Conservation (phyloP, 2,113 vertebrate genomes). For the Sphaerodactylus townsendi region DNA sequence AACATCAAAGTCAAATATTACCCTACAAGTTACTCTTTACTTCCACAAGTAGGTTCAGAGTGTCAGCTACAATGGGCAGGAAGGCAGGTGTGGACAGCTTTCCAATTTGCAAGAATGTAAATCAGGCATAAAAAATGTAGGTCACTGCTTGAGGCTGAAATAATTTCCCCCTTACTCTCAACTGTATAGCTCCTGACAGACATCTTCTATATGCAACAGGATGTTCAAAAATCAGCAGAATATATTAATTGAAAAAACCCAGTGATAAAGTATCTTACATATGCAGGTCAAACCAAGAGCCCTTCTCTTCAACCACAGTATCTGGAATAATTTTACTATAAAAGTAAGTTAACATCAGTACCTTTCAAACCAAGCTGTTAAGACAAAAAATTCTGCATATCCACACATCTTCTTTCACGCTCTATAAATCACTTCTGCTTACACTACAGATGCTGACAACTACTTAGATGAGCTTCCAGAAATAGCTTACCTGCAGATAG, state of each 20-base stretch:
- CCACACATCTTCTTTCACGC: not conserved
- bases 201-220: not conserved
- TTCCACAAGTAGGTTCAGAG: not conserved
- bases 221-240: not conserved
- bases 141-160: constrained; percentile 18
- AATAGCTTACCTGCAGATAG: not conserved
- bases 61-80: not conserved
- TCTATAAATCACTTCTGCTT: constrained; percentile 22
- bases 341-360: constrained; percentile 8
- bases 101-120: constrained; percentile 6
- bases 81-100: not conserved
- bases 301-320: not conserved
- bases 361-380: not conserved
- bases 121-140: not conserved
- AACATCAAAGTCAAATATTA: not conserved
- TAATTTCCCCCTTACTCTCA: not conserved
- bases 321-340: not conserved
- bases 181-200: constrained; percentile 17
- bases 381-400: constrained; percentile 6
- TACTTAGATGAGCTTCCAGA: not conserved
- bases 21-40: not conserved
- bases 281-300: not conserved
- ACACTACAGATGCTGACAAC: not conserved
- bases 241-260: not conserved
- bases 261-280: not conserved